Percentiles rank a stretch among this genome's conserved stretches.
phyloP scores from a whole-genome alignment of 2,113 vertebrate species.

The Pseudorectes ferrugineus region DNA sequence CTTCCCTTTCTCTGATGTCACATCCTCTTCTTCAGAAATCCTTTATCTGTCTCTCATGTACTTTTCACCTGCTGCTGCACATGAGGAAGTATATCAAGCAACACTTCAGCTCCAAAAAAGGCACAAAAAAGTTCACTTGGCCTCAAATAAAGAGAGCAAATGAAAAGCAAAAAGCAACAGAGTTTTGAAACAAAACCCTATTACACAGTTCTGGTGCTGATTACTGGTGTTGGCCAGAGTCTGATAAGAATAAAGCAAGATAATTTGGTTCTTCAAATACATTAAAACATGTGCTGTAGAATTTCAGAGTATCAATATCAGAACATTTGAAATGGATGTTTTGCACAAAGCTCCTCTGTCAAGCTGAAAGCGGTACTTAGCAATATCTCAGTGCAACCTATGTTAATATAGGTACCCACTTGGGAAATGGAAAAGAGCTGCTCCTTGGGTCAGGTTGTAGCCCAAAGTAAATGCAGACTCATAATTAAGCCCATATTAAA shows the following conservation, averaged over 20 bases:
- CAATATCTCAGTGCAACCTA: background rate
- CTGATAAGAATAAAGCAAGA: background rate
- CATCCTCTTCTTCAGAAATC: background rate
- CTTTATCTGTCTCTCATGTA: background rate
- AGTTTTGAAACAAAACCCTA: background rate
- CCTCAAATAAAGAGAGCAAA: background rate
- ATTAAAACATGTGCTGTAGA: background rate
- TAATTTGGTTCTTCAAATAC: background rate
- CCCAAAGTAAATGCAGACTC: background rate
- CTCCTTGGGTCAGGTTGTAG: background rate
- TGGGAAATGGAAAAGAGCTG: background rate
- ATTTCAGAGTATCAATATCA: background rate
- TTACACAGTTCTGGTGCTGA: background rate
- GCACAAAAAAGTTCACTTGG: background rate
- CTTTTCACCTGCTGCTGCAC: background rate
- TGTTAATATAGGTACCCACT: background rate
- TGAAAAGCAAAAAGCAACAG: background rate
- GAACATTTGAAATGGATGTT: background rate
- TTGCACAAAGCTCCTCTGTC: background rate
- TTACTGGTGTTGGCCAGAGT: background rate
- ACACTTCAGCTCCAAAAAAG: background rate
- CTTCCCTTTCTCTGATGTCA: background rate
- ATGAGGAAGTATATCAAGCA: background rate
- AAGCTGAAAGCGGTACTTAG: background rate
- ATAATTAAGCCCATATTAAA: background rate